A percentile compares a stretch with the other conserved stretches of the same genome.
Conservation (phyloP, 64 coral and sea anemone genomes). For the Montipora sp. region DNA sequence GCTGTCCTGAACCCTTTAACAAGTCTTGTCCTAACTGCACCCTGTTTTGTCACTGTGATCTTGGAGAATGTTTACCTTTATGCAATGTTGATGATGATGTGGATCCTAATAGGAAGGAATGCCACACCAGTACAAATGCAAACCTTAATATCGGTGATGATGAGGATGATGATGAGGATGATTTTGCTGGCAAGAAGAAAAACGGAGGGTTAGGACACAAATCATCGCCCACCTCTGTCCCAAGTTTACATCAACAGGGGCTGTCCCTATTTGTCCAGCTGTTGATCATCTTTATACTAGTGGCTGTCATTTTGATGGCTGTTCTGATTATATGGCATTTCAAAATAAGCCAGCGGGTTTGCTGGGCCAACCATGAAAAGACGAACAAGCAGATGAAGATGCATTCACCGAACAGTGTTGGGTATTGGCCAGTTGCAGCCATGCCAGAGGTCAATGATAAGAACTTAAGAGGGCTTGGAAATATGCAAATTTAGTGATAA, state of each 20-base stretch:
- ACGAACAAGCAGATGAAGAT: conserved; percentile 8
- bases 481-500: conserved; percentile 43
- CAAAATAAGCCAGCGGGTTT: conserved; percentile 73
- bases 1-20: conserved; percentile 68
- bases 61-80: conserved; percentile 67
- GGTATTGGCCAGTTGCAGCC: conserved; percentile 76
- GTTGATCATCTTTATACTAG: conserved; percentile 90
- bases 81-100: conserved; percentile 69
- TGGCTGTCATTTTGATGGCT: conserved; percentile 74
- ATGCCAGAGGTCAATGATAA: conserved; percentile 73
- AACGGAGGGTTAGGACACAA: not conserved
- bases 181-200: not conserved
- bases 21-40: conserved; percentile 76
- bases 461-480: conserved; percentile 74
- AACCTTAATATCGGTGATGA: not conserved
- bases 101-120: conserved; percentile 74
- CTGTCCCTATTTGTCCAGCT: conserved; percentile 83
- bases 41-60: conserved; percentile 84
- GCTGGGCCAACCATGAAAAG: conserved; percentile 75
- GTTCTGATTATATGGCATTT: conserved; percentile 85
- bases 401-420: conserved; percentile 69
- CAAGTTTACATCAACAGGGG: conserved; percentile 15
- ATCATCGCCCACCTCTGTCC: not conserved
- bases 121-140: conserved; percentile 15
- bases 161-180: not conserved